These are phyloP conservation scores for Prolemur simus DNA, from an alignment of 2,113 vertebrate genomes.

Conservation along the genomic window DNA sequence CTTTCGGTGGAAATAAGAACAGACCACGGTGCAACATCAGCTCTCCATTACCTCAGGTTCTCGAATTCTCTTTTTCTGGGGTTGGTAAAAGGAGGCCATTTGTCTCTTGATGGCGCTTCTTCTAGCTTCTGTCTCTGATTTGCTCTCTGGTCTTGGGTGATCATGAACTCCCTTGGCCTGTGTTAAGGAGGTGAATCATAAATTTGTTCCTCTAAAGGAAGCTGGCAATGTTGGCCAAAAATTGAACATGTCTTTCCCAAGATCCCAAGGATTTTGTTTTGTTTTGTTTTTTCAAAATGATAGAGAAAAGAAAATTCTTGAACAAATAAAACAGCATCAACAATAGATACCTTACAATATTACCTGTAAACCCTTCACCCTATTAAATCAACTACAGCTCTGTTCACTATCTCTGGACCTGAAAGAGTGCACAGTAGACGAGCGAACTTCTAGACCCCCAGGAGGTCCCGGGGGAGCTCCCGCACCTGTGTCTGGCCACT, in stretches of 20 bases:
- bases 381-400: not conserved
- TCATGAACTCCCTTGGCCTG: conserved; percentile 99
- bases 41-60: conserved; percentile 87
- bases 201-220: not conserved
- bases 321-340: not conserved
- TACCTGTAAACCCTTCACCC: not conserved
- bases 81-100: conserved; percentile 86
- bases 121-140: conserved; percentile 95
- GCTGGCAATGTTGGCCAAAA: not conserved
- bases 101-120: conserved; percentile 94
- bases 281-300: not conserved
- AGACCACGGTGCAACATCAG: not conserved
- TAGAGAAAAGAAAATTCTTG: not conserved
- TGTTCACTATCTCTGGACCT: not conserved
- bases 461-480: not conserved
- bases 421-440: not conserved
- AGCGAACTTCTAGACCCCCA: not conserved
- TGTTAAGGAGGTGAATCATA: conserved; percentile 46
- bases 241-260: not conserved
- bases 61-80: conserved; percentile 89
- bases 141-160: conserved; percentile 95
- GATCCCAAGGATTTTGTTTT: not conserved
- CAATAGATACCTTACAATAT: not conserved
- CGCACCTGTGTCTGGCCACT: not conserved
- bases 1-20: not conserved